These are phyloP conservation scores for Monochamus alternatus DNA, from an alignment of 2,888 invertebrate species.

Conservation along the genomic window DNA sequence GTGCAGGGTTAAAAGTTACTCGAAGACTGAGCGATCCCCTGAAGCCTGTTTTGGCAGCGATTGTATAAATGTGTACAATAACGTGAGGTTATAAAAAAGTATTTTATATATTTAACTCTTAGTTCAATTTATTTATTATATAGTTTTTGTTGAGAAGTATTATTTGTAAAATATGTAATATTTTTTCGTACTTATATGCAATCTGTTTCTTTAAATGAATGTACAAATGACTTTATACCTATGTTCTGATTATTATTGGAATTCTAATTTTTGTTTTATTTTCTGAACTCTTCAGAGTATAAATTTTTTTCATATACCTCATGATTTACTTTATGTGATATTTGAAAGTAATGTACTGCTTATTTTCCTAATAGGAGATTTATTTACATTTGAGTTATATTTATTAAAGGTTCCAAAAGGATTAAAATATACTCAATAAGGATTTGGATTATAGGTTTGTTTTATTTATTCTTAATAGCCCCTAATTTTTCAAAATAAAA, in stretches of 20 bases:
- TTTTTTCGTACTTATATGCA: conserved; percentile 31
- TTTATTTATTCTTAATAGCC: not conserved
- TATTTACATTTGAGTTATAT: conserved; percentile 26
- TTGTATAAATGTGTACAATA: not conserved
- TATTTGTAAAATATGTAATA: conserved; percentile 32
- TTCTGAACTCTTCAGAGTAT: conserved; percentile 26
- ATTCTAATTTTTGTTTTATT: conserved; percentile 3
- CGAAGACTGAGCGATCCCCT: not conserved
- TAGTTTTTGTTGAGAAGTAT: conserved; percentile 31
- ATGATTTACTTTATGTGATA: conserved; percentile 34
- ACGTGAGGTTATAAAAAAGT: conserved; percentile 18
- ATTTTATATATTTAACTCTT: conserved; percentile 33
- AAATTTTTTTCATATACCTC: conserved; percentile 30
- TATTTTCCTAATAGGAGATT: conserved; percentile 13
- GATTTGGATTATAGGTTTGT: conserved; percentile 1
- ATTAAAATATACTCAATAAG: conserved; percentile 9
- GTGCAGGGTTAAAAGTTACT: not conserved
- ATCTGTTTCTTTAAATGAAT: conserved; percentile 4
- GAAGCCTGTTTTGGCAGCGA: not conserved
- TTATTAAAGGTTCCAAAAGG: conserved; percentile 13
- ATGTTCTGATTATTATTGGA: conserved; percentile 18
- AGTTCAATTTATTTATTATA: conserved; percentile 35
- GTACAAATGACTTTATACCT: conserved; percentile 22
- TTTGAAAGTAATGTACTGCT: conserved; percentile 30
- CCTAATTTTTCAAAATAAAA: not conserved